Conservation (phyloP, 2,888 invertebrate species). For the Chymomyza fuscimana region DNA sequence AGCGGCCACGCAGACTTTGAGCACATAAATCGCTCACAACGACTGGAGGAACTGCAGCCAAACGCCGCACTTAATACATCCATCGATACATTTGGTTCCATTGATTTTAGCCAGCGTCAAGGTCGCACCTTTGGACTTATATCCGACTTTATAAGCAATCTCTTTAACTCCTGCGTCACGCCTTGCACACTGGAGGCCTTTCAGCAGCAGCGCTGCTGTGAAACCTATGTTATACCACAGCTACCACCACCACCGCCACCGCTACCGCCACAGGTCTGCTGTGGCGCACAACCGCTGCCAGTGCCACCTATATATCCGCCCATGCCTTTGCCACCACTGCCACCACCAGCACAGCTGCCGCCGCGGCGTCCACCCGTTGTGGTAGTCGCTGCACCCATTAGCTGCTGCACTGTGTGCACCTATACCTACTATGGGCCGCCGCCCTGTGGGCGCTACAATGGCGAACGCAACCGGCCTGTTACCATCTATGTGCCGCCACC, state of each 20-base stretch:
- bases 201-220: conserved; percentile 68
- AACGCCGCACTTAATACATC: conserved; percentile 43
- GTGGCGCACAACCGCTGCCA: conserved; percentile 18
- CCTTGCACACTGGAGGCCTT: conserved; percentile 71
- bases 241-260: conserved; percentile 31
- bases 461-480: conserved; percentile 31
- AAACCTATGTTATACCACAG: conserved; percentile 42
- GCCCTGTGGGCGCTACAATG: conserved; percentile 59
- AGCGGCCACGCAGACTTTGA: conserved; percentile 38
- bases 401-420: conserved; percentile 68
- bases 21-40: conserved; percentile 43
- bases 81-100: conserved; percentile 60
- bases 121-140: conserved; percentile 65
- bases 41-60: conserved; percentile 47
- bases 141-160: conserved; percentile 56
- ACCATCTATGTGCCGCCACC: conserved; percentile 64
- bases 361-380: conserved; percentile 42
- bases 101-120: conserved; percentile 57
- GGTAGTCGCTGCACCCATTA: conserved; percentile 56
- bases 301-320: conserved; percentile 20
- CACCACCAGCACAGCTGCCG: conserved; percentile 32
- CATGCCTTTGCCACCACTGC: conserved; percentile 27
- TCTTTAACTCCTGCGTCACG: conserved; percentile 55
- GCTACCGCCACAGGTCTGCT: conserved; percentile 24
- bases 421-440: conserved; percentile 69